Percentiles rank a stretch among this genome's conserved stretches.
These are phyloP conservation scores for Rhadinocentrus ornatus DNA, from an alignment of 2,797 vertebrate genomes.

Conservation along the genomic window DNA sequence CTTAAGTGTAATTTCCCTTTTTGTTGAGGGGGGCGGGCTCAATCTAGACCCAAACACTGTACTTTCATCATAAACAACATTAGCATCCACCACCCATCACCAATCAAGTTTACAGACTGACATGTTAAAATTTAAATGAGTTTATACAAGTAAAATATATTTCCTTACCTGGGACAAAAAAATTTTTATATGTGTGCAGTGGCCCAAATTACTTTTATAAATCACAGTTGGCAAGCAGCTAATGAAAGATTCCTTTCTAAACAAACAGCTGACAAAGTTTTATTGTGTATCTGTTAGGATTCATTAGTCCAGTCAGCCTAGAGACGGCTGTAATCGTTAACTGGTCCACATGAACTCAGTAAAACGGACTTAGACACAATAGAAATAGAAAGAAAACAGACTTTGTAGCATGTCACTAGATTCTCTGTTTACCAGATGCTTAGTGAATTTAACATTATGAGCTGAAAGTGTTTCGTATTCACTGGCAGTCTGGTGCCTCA, in stretches of 20 bases:
- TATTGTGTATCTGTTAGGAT: constrained; percentile 31
- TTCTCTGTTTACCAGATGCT: not conserved
- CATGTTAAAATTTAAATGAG: too few relatives aligned
- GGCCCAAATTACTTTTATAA: constrained; percentile 37
- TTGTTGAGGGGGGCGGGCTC: not conserved
- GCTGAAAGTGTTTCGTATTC: constrained; percentile 24
- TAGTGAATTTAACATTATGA: constrained; percentile 14
- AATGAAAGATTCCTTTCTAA: constrained; percentile 51
- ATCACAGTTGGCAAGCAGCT: constrained; percentile 36
- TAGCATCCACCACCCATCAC: too few relatives aligned
- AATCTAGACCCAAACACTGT: not conserved
- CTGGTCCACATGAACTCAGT: not conserved
- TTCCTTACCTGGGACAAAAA: constrained; percentile 1
- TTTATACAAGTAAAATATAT: constrained; percentile 17
- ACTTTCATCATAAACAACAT: constrained; percentile 2
- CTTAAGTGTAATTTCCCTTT: not conserved
- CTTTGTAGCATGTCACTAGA: not conserved
- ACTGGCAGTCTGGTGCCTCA: not conserved
- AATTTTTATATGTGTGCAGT: constrained; percentile 26
- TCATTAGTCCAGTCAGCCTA: constrained; percentile 29
- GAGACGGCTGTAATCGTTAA: constrained; percentile 21
- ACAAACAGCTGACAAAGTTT: constrained; percentile 45
- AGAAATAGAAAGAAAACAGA: constrained; percentile 16
- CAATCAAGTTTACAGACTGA: too few relatives aligned
- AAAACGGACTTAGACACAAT: constrained; percentile 40